Base-by-base conservation (phyloP, 1,140 invertebrate species). In the Solen grandis region DNA sequence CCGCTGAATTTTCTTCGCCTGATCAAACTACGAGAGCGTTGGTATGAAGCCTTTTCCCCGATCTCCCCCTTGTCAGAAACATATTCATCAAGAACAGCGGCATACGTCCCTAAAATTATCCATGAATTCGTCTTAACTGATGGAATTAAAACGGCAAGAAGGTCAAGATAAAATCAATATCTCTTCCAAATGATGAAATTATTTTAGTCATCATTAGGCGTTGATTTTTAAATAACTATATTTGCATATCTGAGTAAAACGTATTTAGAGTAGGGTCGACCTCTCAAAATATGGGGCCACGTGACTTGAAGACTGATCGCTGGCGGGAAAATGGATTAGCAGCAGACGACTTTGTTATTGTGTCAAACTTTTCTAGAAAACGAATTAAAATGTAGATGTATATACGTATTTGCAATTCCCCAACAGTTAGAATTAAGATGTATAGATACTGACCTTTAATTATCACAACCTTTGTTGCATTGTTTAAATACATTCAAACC, bases 181-280 rank as follows among this genome's bases (percentile, higher is more conserved):
- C 22, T 41, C 22, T 41, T 16, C 22, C 16, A 35, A 29, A 35
- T 5, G 38, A n/a, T 62, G 29, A 57, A 25, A 41, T 50, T 35
- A 50, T 63, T 14, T 46, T 14, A n/a, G 52, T 31, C 2, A 27
- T 46, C 22, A 36, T 60, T n/a, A n/a, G 3, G 8, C 8, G 35
- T 8, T 80, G n/a, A 19, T n/a, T 72, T 74, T 22, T 60, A 22
- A 35, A 25, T n/a, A 73, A 36, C 25, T 22, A 59, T 38, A 36
- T 52, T 19, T 57, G 22, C 46, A 27, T 52, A 22, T 36, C 62
- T 41, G 36, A n/a, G 8, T 68, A n/a, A 46, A 5, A 41, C 33
- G 41, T 19, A 27, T 50, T 22, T 66, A 33, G n/a, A 54, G 16
- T 27, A 25, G n/a, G 33, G 46, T 1, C 29, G 36, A 8, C 14